Base-by-base conservation (phyloP, 2,797 vertebrate genomes). In the Bovichtus variegatus region DNA sequence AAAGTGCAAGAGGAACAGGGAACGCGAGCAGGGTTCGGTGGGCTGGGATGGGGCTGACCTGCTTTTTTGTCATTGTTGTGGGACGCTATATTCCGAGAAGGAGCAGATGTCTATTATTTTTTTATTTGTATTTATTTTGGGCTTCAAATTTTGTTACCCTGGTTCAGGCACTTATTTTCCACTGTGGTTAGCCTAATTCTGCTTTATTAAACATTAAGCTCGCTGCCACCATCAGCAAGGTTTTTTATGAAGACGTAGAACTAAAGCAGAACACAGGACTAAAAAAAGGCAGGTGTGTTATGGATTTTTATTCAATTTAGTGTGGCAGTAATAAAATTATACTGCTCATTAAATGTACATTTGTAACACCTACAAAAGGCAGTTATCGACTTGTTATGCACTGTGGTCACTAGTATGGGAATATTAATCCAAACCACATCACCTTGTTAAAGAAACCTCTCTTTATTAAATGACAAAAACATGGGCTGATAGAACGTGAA, bases 91-190 rank as follows among this genome's bases (percentile, higher is more conserved):
- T 89, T 92, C 87, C 62, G 87, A 86, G 89, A 93, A 78, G 89
- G 82, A 95, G 91, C 94, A 95, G 93, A 94, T 94, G 94, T 92
- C 92, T 89, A 87, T 91, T 92, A 81, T 92, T 93, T 92, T 91
- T 94, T 94, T 90, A 87, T 92, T 94, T 94, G 76, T 91, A 83
- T 94, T 93, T 93, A 92, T 94, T 94, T 91, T 76, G 81, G 90
- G 88, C 90, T 81, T 88, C 58, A 71, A 13, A 79, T 92, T 88
- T 90, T 83, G 81, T 89, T 90, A 82, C 84, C 85, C 82, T 91
- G 86, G 81, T 87, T 83, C 81, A 81, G 79, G 61, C 75, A 62
- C 74, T 87, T 73, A 76, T 91, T 94, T 94, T 95, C 89, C 92
- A 93, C 69, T 80, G 92, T 78, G 92, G 89, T 91, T 93, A 89